Conservation (phyloP, 2,888 invertebrate species). For the Halocaridina rubra region DNA sequence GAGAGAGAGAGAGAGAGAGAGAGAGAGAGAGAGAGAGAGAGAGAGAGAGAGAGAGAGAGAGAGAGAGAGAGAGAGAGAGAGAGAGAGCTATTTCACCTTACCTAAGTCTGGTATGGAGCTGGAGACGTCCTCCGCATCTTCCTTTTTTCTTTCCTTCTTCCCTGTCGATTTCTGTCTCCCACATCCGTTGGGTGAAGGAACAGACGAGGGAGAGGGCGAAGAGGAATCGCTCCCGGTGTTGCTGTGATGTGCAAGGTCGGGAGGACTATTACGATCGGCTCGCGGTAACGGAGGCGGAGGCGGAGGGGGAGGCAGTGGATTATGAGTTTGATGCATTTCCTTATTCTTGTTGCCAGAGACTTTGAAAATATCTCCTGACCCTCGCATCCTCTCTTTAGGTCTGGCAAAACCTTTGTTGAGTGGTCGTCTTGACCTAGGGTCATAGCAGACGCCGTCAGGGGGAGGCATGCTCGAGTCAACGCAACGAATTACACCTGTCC, state of each 20-base stretch:
- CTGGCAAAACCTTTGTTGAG: conserved; percentile 27
- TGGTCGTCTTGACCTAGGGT: conserved; percentile 20
- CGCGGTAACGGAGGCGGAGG: neutral
- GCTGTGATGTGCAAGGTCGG: conserved; percentile 7
- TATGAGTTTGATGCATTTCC: conserved; percentile 22
- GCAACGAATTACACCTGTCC: conserved; percentile 26
- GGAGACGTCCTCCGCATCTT: conserved; percentile 47
- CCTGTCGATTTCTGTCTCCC: conserved; percentile 11
- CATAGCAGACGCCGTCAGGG: conserved; percentile 36
- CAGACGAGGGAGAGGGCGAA: conserved; percentile 21
- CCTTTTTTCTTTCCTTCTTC: conserved; percentile 48
- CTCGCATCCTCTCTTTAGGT: conserved; percentile 33
- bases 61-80: neutral
- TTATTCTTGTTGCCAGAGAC: conserved; percentile 7
- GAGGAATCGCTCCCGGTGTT: neutral
- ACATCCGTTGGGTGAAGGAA: neutral
- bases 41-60: conserved; percentile 16
- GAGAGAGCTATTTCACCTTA: neutral
- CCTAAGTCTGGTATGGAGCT: conserved; percentile 54
- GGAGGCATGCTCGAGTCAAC: conserved; percentile 54
- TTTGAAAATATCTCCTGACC: neutral
- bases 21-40: conserved; percentile 10
- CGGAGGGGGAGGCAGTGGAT: neutral
- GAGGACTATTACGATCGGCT: conserved; percentile 28
- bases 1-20: neutral